phyloP scores from a whole-genome alignment of 2,888 invertebrate species.

The Hyppa rectilinea region DNA sequence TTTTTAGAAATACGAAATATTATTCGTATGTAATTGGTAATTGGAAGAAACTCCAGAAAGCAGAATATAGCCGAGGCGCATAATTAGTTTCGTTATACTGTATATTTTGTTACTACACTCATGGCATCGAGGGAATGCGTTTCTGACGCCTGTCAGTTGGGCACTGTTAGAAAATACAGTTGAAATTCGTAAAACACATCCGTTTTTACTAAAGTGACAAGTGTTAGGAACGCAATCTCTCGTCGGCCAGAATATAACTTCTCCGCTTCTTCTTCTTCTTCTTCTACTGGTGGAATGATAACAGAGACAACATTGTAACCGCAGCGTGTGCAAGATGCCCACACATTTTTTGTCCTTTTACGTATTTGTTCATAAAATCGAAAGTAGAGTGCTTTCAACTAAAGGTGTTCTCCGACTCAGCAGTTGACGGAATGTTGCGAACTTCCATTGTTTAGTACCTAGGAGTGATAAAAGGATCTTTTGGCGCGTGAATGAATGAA shows the following conservation, averaged over 20 bases:
- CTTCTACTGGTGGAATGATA: slow-evolving; percentile 38
- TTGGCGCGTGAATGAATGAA: too few species aligned
- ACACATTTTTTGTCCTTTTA: slow-evolving; percentile 1
- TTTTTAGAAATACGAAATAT: slow-evolving; percentile 4
- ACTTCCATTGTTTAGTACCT: neutral
- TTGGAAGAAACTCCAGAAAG: neutral
- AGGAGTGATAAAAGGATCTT: neutral
- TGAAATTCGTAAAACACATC: too few species aligned
- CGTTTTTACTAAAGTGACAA: too few species aligned
- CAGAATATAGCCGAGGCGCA: neutral
- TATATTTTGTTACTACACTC: slow-evolving; percentile 33
- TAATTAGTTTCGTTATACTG: slow-evolving; percentile 25
- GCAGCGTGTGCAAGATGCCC: slow-evolving; percentile 12
- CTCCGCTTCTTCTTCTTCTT: too few species aligned
- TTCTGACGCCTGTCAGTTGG: too few species aligned
- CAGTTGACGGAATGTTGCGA: neutral
- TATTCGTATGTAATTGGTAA: neutral
- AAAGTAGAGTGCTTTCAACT: neutral
- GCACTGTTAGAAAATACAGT: too few species aligned
- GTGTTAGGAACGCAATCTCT: too few species aligned
- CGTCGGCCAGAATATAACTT: too few species aligned
- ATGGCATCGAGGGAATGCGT: too few species aligned
- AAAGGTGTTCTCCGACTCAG: neutral
- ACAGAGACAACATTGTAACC: slow-evolving; percentile 15
- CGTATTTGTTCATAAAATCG: neutral